Base-by-base conservation (phyloP, 2,797 vertebrate genomes). In the Lagothrix lagotricha region DNA sequence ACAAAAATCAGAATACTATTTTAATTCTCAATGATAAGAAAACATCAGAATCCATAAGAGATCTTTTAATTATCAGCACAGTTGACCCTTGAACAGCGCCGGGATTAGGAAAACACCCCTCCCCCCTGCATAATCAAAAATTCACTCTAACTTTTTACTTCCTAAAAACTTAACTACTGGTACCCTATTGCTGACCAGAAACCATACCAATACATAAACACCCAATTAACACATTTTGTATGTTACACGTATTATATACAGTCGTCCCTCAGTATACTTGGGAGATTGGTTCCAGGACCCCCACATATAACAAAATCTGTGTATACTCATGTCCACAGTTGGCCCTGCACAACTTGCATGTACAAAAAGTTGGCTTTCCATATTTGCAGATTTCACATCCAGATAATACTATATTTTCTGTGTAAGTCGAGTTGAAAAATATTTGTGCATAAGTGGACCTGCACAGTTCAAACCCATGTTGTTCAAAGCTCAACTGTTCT, bases 1-100 rank as follows among this genome's bases (percentile, higher is more conserved):
- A 90, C 17, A 86, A 72, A 95, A 91, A 44, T 82, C 44, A 92
- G 41, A 96, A 70, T 46, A 46, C 9, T 76, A 48, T 91, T 94
- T 94, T 95, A 96, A 94, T 93, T 87, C 12, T 44, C 11, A 44
- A 0, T 79, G 57, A 9, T 73, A 95, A 9, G 36, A 92, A 89
- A 88, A n/a, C 88, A 85, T 84, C 39, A 87, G 20, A 93, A 33
- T 85, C 26, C 54, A 46, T 88, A 72, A 86, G 72, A 92, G 24
- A 82, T 57, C 20, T 96, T 77, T 92, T 79, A 50, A 54, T 81
- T 54, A 15, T 81, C n/a, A 36, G 79, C 46, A n/a, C 76, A 77
- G 44, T 50, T 48, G 77, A 54, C 33, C 33, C 20, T 54, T 52
- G 50, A 54, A 26, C 19, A 50, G 22, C 6, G 48, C n/a, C 36